Evolutionary conservation across 1,140 invertebrate species (phyloP).

Genomic region (Sitodiplosis mosellana): DNA sequence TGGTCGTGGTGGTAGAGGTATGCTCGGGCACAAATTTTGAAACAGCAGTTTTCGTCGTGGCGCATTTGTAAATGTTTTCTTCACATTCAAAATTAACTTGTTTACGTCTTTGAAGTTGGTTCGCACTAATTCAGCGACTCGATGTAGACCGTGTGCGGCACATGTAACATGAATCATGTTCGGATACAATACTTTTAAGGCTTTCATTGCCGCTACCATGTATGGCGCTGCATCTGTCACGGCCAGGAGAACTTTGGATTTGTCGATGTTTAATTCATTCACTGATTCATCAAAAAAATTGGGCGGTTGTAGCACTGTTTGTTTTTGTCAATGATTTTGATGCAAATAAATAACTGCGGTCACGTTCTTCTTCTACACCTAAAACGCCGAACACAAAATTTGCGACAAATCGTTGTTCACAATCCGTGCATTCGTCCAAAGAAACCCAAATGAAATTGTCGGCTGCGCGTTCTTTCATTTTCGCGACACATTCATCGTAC

Average conservation of each 20-base stretch:
- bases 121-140: constrained; percentile 13
- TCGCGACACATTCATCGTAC: too few species aligned
- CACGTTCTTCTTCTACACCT: too few species aligned
- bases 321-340: too few species aligned
- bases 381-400: too few species aligned
- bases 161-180: constrained; percentile 15
- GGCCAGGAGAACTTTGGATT: not conserved
- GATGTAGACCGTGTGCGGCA: constrained; percentile 14
- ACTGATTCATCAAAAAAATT: not conserved
- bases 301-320: not conserved
- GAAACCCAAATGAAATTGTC: too few species aligned
- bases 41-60: constrained; percentile 14
- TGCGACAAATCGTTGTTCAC: too few species aligned
- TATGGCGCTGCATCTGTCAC: not conserved
- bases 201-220: not conserved
- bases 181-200: constrained; percentile 4
- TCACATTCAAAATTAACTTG: constrained; percentile 10
- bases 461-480: too few species aligned
- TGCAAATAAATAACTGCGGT: too few species aligned
- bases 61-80: constrained; percentile 13
- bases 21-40: constrained; percentile 13
- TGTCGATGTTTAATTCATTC: not conserved
- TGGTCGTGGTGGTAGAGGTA: constrained; percentile 20
- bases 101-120: constrained; percentile 7
- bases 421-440: too few species aligned